Conservation (phyloP, 2,797 vertebrate genomes). For the Enteromius thamalakanensis region DNA sequence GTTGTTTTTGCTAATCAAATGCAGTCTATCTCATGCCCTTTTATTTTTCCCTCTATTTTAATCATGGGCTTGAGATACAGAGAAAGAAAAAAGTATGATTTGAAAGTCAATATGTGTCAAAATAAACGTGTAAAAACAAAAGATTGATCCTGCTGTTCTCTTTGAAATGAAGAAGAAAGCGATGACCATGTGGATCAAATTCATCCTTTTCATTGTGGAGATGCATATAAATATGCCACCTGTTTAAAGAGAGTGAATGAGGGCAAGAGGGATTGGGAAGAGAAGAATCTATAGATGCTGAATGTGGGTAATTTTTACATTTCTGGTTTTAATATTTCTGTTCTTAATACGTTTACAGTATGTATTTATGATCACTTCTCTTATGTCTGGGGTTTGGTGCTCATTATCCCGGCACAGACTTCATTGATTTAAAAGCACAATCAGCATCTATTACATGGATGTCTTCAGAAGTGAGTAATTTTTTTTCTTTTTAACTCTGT, state of each 20-base stretch:
- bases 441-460: conserved; percentile 81
- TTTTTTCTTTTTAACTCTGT: conserved; percentile 52
- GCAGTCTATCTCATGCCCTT: conserved; percentile 24
- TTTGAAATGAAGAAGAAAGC: conserved; percentile 64
- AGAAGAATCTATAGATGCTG: conserved; percentile 25
- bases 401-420: conserved; percentile 60
- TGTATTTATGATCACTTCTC: conserved; percentile 64
- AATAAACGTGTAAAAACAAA: conserved; percentile 41
- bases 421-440: conserved; percentile 70
- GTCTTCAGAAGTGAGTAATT: conserved; percentile 66
- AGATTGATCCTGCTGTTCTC: conserved; percentile 68
- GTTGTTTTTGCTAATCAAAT: conserved; percentile 7
- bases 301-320: conserved; percentile 31
- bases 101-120: conserved; percentile 47
- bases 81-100: conserved; percentile 23
- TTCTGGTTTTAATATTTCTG: conserved; percentile 51
- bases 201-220: conserved; percentile 53
- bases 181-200: conserved; percentile 57
- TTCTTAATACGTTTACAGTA: conserved; percentile 51
- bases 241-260: conserved; percentile 64
- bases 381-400: conserved; percentile 59
- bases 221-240: conserved; percentile 70
- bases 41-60: conserved; percentile 16
- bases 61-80: conserved; percentile 38
- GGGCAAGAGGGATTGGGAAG: conserved; percentile 34